phyloP scores from a whole-genome alignment of 2,888 invertebrate genomes.

The Autographa gamma region DNA sequence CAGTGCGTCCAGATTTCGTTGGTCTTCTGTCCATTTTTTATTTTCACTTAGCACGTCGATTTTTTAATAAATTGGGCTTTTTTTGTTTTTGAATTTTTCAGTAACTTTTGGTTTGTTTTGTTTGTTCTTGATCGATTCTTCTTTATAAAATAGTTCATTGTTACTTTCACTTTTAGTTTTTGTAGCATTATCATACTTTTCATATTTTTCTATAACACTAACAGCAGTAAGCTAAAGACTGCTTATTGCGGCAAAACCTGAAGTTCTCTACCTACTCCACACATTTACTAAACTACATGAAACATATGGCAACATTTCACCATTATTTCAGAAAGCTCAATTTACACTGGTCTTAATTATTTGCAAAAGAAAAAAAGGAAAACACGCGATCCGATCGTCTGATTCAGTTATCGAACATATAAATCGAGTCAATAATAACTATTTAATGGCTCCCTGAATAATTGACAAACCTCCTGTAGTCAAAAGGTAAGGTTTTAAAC shows the following conservation, averaged over 20 bases:
- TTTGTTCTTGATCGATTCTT: too few species aligned
- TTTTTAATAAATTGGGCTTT: too few species aligned
- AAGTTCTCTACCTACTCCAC: background rate
- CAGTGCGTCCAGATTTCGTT: constrained; percentile 14
- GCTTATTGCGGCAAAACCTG: background rate
- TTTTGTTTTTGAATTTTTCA: too few species aligned
- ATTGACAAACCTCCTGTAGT: constrained; percentile 5
- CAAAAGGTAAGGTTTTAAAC: background rate
- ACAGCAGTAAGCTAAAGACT: too few species aligned
- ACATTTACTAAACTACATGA: background rate
- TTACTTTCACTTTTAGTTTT: too few species aligned
- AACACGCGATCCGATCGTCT: constrained; percentile 53
- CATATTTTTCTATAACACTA: too few species aligned
- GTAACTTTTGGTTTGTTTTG: too few species aligned
- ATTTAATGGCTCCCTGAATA: constrained; percentile 29
- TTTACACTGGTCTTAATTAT: constrained; percentile 29
- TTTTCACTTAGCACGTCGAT: background rate
- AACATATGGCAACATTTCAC: background rate
- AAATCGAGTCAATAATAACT: constrained; percentile 33
- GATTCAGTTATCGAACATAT: constrained; percentile 40
- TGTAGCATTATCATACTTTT: too few species aligned
- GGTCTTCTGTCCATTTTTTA: constrained; percentile 13
- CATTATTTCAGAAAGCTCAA: constrained; percentile 21
- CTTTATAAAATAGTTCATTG: too few species aligned
- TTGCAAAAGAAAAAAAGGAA: constrained; percentile 35